Conservation (phyloP, 2,888 invertebrate genomes). For the Sacculina carcini region DNA sequence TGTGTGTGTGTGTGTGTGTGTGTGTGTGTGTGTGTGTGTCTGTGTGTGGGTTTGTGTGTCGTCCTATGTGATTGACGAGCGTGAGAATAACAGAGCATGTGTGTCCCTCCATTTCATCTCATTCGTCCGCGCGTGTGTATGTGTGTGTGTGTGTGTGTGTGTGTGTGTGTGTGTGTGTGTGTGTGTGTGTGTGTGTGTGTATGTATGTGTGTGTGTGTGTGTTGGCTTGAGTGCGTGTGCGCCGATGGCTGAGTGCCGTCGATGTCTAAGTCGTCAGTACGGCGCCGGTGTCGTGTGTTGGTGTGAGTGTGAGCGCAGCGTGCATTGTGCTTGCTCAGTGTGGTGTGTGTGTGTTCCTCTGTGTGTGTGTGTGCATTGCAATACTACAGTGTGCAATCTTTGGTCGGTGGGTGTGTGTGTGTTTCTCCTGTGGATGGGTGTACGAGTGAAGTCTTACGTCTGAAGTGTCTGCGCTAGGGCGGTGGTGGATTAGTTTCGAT, state of each 20-base stretch:
- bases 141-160: not conserved
- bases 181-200: not conserved
- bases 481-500: too few species aligned
- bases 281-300: too few species aligned
- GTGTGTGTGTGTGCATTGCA: not conserved
- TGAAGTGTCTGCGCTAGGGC: too few species aligned
- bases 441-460: too few species aligned
- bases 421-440: not conserved
- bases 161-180: not conserved
- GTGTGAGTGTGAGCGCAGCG: not conserved
- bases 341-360: not conserved
- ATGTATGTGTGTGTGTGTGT: not conserved
- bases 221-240: not conserved
- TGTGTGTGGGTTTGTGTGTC: not conserved
- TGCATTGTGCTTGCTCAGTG: not conserved
- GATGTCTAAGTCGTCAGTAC: too few species aligned
- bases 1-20: too few species aligned
- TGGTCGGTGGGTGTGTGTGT: not conserved
- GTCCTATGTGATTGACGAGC: not conserved
- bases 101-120: not conserved
- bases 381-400: not conserved
- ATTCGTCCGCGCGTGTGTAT: not conserved
- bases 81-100: not conserved
- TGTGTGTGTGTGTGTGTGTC: not conserved
- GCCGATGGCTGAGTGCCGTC: not conserved